Conservation (phyloP, 2,888 invertebrate genomes). For the Luffia ferchaultella region DNA sequence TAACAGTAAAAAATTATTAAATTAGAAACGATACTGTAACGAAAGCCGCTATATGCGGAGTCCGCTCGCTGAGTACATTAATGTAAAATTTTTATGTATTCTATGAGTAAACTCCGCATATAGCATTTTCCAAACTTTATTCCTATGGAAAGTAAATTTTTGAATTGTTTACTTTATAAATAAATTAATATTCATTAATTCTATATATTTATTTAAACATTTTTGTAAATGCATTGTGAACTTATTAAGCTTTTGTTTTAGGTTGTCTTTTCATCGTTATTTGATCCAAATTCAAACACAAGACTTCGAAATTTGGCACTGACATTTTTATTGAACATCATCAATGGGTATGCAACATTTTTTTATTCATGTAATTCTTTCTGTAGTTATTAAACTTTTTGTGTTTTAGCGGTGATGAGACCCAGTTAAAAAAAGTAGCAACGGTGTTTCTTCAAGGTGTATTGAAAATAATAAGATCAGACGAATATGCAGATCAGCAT, state of each 20-base stretch:
- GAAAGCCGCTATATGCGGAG: too few relatives aligned
- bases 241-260: constrained; percentile 25
- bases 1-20: too few relatives aligned
- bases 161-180: too few relatives aligned
- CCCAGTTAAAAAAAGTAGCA: constrained; percentile 70
- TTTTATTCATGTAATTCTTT: neutral
- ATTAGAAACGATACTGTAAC: too few relatives aligned
- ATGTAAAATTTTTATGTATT: neutral
- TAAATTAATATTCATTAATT: too few relatives aligned
- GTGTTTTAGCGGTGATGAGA: constrained; percentile 64
- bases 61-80: too few relatives aligned
- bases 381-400: constrained; percentile 12
- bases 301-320: constrained; percentile 83
- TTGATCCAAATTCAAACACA: constrained; percentile 83
- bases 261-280: constrained; percentile 88
- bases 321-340: constrained; percentile 82
- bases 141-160: too few relatives aligned
- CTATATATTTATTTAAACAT: neutral
- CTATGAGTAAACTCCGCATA: too few relatives aligned
- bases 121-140: too few relatives aligned
- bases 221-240: neutral
- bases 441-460: constrained; percentile 78
- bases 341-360: constrained; percentile 73
- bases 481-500: constrained; percentile 69
- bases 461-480: constrained; percentile 72